Base-by-base conservation (phyloP, 2,888 invertebrate genomes). In the Andrena haemorrhoa region DNA sequence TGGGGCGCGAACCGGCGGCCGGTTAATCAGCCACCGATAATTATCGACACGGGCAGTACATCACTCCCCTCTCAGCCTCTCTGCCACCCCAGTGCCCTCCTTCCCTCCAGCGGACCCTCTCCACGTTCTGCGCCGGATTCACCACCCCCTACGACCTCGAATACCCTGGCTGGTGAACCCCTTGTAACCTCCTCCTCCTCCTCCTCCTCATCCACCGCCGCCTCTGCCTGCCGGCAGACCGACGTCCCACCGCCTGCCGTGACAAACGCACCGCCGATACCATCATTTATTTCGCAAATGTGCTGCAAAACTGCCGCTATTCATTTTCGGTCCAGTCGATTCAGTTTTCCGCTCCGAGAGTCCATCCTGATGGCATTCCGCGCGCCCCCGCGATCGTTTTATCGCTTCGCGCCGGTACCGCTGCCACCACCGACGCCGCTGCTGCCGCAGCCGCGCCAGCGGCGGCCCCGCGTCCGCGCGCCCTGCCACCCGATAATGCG, bases 261-360 rank as follows among this genome's bases (percentile, higher is more conserved):
- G 94, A 93, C 93, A 94, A 94, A 94, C 93, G 93, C 92, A 91
- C 91, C 92, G 91, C 91, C 93, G 93, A 94, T 94, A 93, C 92
- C 93, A 93, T 94, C 94, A 93, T 94, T 94, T 94, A 93, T 94
- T 94, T 93, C 90, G 91, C 93, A 94, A 94, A 93, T 93, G 92
- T 91, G 93, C 92, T 92, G 93, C 93, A 94, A 94, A 94, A 94
- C 93, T 94, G 93, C 93, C 90, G 93, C 94, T 93, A 94, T 94
- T 94, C 93, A 94, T 94, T 94, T 94, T 92, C 93, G 91, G 91
- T 90, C 90, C 90, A 91, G 92, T 91, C 92, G 92, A 93, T 93
- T 93, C 93, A 92, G 92, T 93, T 93, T 93, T 91, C 91, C 91
- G 90, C 90, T 91, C 89, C 88, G 91, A 89, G 90, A 90, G 90